These are phyloP conservation scores for Crypturellus undulatus DNA, from an alignment of 2,113 vertebrate genomes.

Conservation along the genomic window DNA sequence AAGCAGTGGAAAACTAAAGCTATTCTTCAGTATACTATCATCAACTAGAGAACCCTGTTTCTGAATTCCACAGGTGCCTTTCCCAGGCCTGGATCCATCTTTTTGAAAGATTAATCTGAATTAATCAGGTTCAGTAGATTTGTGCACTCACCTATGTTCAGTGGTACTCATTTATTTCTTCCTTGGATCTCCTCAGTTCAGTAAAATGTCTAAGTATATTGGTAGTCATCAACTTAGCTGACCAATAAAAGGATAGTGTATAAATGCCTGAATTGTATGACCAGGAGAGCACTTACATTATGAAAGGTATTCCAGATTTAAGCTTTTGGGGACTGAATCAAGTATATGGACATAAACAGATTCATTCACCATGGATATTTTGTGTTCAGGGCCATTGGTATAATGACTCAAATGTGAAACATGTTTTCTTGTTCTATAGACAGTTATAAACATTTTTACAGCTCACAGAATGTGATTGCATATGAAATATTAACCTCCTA, in stretches of 20 bases:
- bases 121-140: not conserved
- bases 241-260: not conserved
- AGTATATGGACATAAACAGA: not conserved
- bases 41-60: not conserved
- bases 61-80: constrained; percentile 30
- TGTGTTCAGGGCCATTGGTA: not conserved
- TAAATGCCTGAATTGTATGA: not conserved
- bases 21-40: constrained; percentile 42
- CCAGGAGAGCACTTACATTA: not conserved
- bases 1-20: constrained; percentile 24
- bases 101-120: constrained; percentile 24
- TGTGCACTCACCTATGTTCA: not conserved
- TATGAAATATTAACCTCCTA: constrained; percentile 41
- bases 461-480: not conserved
- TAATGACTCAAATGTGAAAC: constrained; percentile 2
- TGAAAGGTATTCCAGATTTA: not conserved
- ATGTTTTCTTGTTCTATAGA: not conserved
- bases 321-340: not conserved
- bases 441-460: not conserved
- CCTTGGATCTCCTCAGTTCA: not conserved
- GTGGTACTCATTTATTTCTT: not conserved
- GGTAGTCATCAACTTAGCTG: not conserved
- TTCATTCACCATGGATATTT: not conserved
- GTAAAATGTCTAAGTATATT: not conserved
- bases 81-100: not conserved